Evolutionary conservation across 2,888 invertebrate species (phyloP), one percentile per base, ranked within the genome.

Genomic region (Eustalomyia histrio): DNA sequence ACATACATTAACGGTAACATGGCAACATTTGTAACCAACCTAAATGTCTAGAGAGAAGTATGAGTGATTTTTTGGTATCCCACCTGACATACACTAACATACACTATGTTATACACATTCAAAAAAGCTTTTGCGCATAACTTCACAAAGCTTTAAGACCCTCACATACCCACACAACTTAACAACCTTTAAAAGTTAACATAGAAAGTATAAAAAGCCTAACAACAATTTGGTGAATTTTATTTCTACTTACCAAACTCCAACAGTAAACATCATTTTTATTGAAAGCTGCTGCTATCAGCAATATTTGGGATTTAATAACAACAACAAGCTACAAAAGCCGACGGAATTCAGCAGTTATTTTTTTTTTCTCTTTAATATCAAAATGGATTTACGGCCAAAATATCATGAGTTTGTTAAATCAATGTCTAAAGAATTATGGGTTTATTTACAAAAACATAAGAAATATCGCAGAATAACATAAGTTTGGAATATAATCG

Each of bases 21-120:
- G 81, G 76, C 76, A 73, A 81, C 81, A 81, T 64, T 78, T 81
- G 81, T 81, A 81, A 33, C 78, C 69, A 79, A 73, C 74, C 69
- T 68, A 39, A 63, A 63, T 74, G 29, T 18, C 21, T 47, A 18
- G 0, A 29, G n/a, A 18, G n/a, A 33, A 53, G 53, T 61, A 24
- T 65, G 65, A 58, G 71, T 33, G 52, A 57, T 58, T 64, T 21
- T 50, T 57, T 63, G 24, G 50, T 63, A 57, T 58, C 24, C 57
- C 73, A 63, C 68, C 57, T 74, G 73, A 21, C 52, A 64, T 12
- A n/a, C 43, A 29, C 12, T 21, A 29, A 29, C 24, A 24, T 24
- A 24, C 5, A 57, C 43, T 21, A 29, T 76, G 10, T 35, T 61
- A 43, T 50, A 67, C 33, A 72, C 47, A 65, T 16, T 8, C 60